Percentiles rank a stretch among this genome's conserved stretches.
These are phyloP conservation scores for Pseudomyrmex pallidus DNA, from an alignment of 1,140 invertebrate genomes.

Conservation along the genomic window DNA sequence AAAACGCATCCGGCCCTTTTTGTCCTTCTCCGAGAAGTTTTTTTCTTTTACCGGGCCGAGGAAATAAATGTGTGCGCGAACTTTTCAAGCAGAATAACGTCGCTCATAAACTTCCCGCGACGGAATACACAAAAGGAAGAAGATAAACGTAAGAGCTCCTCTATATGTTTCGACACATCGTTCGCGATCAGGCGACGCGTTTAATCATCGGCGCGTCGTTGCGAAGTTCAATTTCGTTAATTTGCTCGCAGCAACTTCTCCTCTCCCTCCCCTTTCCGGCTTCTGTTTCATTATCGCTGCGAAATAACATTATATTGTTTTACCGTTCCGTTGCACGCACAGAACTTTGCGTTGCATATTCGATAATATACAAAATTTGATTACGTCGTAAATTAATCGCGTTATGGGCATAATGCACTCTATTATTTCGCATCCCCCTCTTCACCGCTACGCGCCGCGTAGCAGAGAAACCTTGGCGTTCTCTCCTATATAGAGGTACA, in stretches of 20 bases:
- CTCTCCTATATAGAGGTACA: background rate
- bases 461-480: constrained; percentile 9
- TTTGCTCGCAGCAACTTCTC: background rate
- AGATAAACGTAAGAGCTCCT: background rate
- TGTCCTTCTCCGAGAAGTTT: background rate
- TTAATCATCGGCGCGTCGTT: background rate
- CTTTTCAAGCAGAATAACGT: constrained; percentile 1
- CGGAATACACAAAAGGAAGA: background rate
- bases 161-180: background rate
- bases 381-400: constrained; percentile 40
- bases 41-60: background rate
- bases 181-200: background rate
- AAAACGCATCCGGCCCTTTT: constrained; percentile 28
- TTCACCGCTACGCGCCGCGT: background rate
- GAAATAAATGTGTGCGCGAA: background rate
- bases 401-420: constrained; percentile 43
- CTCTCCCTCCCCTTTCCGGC: too few relatives aligned
- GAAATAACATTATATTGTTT: background rate
- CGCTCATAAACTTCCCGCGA: background rate
- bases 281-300: background rate
- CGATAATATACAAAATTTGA: background rate
- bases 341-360: background rate
- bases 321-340: background rate
- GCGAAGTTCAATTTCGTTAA: background rate
- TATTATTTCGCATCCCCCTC: constrained; percentile 5